phyloP scores from a whole-genome alignment of 2,888 invertebrate genomes.

The Epinotia bilunana region DNA sequence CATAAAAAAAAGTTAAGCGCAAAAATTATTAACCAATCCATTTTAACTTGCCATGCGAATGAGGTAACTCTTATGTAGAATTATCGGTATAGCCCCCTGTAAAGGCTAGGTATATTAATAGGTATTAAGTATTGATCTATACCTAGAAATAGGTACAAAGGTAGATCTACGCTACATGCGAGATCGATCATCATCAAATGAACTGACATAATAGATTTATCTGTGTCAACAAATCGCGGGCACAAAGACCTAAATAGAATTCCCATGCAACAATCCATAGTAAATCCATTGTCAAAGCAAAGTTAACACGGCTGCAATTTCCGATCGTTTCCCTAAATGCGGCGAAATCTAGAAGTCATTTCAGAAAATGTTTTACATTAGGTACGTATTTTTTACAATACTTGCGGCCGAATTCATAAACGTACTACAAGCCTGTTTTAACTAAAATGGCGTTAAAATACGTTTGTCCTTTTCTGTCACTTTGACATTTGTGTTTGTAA shows the following conservation, averaged over 20 bases:
- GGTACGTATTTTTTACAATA: too few relatives aligned
- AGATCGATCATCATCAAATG: conserved; percentile 25
- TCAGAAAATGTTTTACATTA: background rate
- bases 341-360: background rate
- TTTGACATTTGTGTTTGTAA: too few relatives aligned
- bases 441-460: too few relatives aligned
- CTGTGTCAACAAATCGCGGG: conserved; percentile 7
- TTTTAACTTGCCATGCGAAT: too few relatives aligned
- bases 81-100: too few relatives aligned
- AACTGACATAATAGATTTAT: conserved; percentile 5
- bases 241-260: background rate
- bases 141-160: background rate
- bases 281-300: background rate
- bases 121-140: background rate
- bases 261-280: conserved; percentile 14
- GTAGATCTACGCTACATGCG: background rate
- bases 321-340: conserved; percentile 16
- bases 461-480: too few relatives aligned
- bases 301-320: background rate
- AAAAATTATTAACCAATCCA: too few relatives aligned
- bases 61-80: too few relatives aligned
- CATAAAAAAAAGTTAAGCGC: too few relatives aligned
- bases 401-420: too few relatives aligned
- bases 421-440: too few relatives aligned
- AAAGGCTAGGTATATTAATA: too few relatives aligned